phyloP scores from a whole-genome alignment of 2,113 vertebrate genomes.

The Atlantisia rogersi region DNA sequence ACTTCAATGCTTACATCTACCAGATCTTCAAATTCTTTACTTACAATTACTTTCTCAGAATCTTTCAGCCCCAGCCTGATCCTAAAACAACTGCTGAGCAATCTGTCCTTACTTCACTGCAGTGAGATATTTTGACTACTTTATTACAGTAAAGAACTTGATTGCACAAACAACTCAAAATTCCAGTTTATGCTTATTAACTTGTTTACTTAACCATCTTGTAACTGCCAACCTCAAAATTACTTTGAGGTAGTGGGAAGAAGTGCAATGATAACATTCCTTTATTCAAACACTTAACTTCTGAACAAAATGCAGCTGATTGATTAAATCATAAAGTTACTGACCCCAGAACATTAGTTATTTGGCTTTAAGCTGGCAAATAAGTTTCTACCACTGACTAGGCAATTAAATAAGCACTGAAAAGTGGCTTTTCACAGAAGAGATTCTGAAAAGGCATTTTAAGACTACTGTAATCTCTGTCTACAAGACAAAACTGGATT shows the following conservation, averaged over 20 bases:
- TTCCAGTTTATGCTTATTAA: not conserved
- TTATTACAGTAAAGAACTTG: not conserved
- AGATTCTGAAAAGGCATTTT: not conserved
- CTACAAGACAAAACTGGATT: not conserved
- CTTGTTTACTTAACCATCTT: not conserved
- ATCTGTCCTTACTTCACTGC: not conserved
- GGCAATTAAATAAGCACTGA: not conserved
- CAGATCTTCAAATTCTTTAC: not conserved
- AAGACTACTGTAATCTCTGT: not conserved
- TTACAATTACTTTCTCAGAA: not conserved
- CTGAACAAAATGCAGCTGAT: not conserved
- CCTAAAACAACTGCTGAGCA: not conserved
- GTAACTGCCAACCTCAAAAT: not conserved
- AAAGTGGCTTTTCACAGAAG: not conserved
- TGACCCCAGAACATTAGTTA: not conserved
- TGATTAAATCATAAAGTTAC: not conserved
- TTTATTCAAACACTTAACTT: not conserved
- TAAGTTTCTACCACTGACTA: not conserved
- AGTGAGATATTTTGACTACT: not conserved
- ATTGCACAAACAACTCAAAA: not conserved
- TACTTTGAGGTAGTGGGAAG: not conserved
- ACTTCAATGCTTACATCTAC: not conserved
- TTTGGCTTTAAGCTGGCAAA: not conserved
- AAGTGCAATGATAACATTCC: not conserved
- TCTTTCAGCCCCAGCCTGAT: not conserved